These are phyloP conservation scores for Gortyna flavago DNA, from an alignment of 2,888 invertebrate genomes.

Conservation along the genomic window DNA sequence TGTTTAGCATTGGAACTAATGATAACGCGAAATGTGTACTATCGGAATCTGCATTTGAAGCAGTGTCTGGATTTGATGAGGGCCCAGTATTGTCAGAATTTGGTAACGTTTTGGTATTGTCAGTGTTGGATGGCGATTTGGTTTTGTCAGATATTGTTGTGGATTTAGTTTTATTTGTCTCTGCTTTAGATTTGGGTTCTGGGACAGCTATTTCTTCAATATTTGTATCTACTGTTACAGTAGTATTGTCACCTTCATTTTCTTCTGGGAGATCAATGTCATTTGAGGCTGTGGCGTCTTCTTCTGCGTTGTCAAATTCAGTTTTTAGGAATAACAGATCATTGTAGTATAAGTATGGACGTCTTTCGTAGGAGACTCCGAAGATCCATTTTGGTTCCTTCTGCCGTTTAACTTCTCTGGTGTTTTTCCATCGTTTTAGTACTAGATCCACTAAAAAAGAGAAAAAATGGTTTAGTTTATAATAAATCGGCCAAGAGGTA, in stretches of 20 bases:
- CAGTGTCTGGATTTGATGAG: background rate
- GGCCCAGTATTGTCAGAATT: background rate
- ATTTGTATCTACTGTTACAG: conserved; percentile 15
- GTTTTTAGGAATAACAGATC: conserved; percentile 21
- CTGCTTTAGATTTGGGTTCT: background rate
- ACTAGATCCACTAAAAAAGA: conserved; percentile 24
- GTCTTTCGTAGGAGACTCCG: conserved; percentile 45
- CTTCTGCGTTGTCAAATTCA: conserved; percentile 9
- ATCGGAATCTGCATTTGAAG: conserved; percentile 7
- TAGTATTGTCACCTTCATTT: conserved; percentile 6
- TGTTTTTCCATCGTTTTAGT: conserved; percentile 36
- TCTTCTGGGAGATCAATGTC: conserved; percentile 38
- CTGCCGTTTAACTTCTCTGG: conserved; percentile 37
- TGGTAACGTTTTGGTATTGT: background rate
- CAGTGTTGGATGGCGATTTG: background rate
- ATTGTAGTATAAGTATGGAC: conserved; percentile 37
- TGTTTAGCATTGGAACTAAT: conserved; percentile 43
- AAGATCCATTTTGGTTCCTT: conserved; percentile 43
- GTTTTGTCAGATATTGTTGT: background rate
- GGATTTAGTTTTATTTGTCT: background rate
- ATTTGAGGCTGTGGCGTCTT: background rate
- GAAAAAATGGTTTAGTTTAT: background rate
- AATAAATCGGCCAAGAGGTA: background rate
- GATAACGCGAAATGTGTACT: conserved; percentile 48
- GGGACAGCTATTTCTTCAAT: conserved; percentile 15